These are phyloP conservation scores for Sebastiscus albofasciatus DNA, from an alignment of 2,797 vertebrate species.

Conservation along the genomic window DNA sequence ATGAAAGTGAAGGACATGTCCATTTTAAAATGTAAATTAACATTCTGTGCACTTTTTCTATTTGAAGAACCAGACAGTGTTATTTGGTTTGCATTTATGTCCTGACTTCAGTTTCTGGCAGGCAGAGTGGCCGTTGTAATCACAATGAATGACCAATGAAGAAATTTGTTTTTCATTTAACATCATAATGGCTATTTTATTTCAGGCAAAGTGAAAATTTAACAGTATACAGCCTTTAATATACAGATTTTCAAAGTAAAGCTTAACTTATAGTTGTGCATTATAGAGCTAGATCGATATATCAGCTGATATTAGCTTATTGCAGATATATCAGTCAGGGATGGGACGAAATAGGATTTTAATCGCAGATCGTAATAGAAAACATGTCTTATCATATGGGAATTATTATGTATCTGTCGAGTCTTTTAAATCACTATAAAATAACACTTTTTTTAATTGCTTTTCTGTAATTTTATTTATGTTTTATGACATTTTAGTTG, in stretches of 20 bases:
- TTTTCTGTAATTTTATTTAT: too few relatives aligned
- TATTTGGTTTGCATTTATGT: conserved; percentile 15
- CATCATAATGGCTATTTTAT: not conserved
- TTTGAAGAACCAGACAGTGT: not conserved
- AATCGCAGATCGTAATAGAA: not conserved
- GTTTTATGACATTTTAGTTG: not conserved
- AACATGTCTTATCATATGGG: too few relatives aligned
- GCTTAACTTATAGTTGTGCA: not conserved
- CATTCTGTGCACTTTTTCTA: not conserved
- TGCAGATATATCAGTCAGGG: not conserved
- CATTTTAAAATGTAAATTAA: not conserved
- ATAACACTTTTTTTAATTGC: too few relatives aligned
- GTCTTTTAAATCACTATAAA: too few relatives aligned
- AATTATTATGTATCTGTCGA: too few relatives aligned
- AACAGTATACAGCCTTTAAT: not conserved
- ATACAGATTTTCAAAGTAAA: not conserved
- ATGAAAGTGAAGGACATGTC: not conserved
- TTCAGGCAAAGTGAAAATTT: too few relatives aligned
- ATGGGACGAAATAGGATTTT: not conserved
- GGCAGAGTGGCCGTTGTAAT: not conserved
- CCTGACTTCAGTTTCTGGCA: not conserved
- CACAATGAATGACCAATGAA: not conserved
- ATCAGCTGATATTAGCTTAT: not conserved
- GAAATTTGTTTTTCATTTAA: not conserved
- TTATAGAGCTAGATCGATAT: not conserved